phyloP scores from a whole-genome alignment of 2,113 vertebrate genomes.

The Brachypodius melanocephalos region DNA sequence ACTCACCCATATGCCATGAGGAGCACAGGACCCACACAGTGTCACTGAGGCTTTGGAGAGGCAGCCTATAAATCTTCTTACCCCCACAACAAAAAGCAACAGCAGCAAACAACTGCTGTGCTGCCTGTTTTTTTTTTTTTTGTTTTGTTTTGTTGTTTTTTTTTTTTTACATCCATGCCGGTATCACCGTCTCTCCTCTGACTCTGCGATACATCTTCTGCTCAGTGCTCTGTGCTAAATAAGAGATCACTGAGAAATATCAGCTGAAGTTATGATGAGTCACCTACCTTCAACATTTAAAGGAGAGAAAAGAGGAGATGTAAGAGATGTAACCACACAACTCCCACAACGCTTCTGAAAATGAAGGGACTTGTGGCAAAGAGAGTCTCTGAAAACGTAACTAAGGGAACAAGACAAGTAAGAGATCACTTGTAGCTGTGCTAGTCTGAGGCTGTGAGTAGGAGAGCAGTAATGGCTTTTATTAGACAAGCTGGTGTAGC shows the following conservation, averaged over 20 bases:
- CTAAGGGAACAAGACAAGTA: constrained; percentile 52
- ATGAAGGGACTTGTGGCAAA: constrained; percentile 36
- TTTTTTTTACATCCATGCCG: neutral
- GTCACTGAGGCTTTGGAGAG: neutral
- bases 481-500: constrained; percentile 33
- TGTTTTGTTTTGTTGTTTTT: no score
- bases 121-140: neutral
- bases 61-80: neutral
- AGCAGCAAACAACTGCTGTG: neutral
- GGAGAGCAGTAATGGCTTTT: constrained; percentile 42
- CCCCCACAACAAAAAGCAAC: neutral
- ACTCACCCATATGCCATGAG: neutral
- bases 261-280: constrained; percentile 54
- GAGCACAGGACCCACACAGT: neutral
- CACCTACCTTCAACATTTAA: constrained; percentile 57
- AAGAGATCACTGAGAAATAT: constrained; percentile 58
- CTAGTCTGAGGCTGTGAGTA: constrained; percentile 41
- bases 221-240: neutral
- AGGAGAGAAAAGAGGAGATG: neutral
- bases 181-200: neutral
- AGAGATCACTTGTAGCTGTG: constrained; percentile 21
- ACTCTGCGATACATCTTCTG: constrained; percentile 31
- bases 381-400: constrained; percentile 28
- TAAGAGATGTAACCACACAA: constrained; percentile 61
- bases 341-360: constrained; percentile 46